Evolutionary conservation across 2,113 vertebrate species (phyloP).

Genomic region (Paraplagusia blochii): DNA sequence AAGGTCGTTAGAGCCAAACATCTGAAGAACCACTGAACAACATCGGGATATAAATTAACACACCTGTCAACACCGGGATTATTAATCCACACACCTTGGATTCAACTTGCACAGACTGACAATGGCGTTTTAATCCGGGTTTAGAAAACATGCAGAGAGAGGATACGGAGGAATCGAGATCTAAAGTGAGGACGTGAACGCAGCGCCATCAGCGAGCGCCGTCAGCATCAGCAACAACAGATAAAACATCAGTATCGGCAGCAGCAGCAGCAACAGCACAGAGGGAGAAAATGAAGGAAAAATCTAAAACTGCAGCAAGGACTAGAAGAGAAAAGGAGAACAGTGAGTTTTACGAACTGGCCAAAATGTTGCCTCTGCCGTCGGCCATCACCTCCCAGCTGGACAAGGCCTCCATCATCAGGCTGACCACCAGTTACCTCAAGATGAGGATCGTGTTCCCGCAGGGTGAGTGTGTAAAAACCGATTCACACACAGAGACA

Average conservation of each 20-base stretch:
- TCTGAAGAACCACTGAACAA: constrained; percentile 17
- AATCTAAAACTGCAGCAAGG: constrained; percentile 93
- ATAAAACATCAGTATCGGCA: constrained; percentile 14
- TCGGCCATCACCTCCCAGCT: constrained; percentile 93
- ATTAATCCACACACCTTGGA: neutral
- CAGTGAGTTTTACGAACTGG: constrained; percentile 94
- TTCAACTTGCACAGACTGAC: neutral
- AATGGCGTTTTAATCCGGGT: neutral
- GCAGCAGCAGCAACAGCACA: too few relatives aligned
- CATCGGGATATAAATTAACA: constrained; percentile 9
- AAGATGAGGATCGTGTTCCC: constrained; percentile 85
- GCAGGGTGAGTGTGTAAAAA: constrained; percentile 59
- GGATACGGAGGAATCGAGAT: constrained; percentile 17
- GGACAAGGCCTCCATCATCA: constrained; percentile 97
- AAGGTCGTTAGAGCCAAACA: constrained; percentile 35
- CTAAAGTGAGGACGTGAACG: constrained; percentile 34
- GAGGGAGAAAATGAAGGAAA: constrained; percentile 82
- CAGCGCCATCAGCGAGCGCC: neutral
- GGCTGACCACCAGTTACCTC: constrained; percentile 94
- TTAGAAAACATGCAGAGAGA: constrained; percentile 39
- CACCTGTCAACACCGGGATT: neutral
- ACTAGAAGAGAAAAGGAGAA: constrained; percentile 95
- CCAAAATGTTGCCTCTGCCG: constrained; percentile 92
- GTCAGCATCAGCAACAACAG: neutral
- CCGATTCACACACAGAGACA: too few relatives aligned